Evolutionary conservation across 2,797 vertebrate genomes (phyloP).

Genomic region (Cossypha niveicapilla): DNA sequence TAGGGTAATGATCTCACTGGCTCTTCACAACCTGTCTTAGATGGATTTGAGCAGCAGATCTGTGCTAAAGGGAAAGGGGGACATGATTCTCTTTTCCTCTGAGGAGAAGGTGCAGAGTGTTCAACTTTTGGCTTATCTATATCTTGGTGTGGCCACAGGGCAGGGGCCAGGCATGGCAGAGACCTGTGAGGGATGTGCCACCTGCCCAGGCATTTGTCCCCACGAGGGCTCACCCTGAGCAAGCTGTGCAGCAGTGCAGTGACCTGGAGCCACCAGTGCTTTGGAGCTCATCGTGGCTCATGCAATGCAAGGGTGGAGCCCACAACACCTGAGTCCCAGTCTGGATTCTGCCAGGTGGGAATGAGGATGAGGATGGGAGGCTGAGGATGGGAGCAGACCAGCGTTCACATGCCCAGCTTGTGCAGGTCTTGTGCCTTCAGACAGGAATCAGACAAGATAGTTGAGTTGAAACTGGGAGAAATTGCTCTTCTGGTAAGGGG

Average conservation of each 20-base stretch:
- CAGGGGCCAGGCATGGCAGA: background rate
- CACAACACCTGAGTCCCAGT: background rate
- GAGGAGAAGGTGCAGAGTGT: background rate
- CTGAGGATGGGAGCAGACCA: background rate
- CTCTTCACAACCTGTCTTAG: background rate
- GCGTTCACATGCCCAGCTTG: fast-evolving
- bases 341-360: background rate
- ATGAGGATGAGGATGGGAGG: background rate
- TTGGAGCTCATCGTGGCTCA: fast-evolving
- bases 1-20: background rate
- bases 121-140: background rate
- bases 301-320: background rate
- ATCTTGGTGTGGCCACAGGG: background rate
- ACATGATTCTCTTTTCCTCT: background rate
- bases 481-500: background rate
- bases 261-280: fast-evolving
- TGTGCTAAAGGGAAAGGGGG: background rate
- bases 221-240: background rate
- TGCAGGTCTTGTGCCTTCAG: background rate
- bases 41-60: background rate
- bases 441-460: background rate
- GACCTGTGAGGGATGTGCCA: fast-evolving
- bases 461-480: background rate
- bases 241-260: background rate
- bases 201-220: background rate